These are phyloP conservation scores for Lithosia quadra DNA, from an alignment of 2,888 invertebrate genomes.

Conservation along the genomic window DNA sequence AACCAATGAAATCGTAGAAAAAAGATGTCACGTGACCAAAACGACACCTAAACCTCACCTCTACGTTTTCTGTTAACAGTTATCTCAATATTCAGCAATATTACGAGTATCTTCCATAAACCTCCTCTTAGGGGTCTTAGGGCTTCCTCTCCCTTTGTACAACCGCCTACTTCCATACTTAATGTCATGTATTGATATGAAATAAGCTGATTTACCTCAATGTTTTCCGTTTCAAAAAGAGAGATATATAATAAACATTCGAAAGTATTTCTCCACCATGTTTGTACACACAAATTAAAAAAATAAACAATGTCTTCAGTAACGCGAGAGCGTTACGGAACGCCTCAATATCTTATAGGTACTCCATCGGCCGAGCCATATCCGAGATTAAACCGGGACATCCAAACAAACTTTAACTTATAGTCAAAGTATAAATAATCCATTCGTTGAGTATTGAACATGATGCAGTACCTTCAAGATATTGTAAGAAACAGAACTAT, in stretches of 20 bases:
- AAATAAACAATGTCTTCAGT: not conserved
- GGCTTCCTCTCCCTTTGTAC: too few relatives aligned
- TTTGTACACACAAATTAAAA: not conserved
- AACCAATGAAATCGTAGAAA: too few relatives aligned
- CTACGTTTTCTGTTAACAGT: too few relatives aligned
- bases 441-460: not conserved
- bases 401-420: not conserved
- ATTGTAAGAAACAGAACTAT: constrained; percentile 25
- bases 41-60: too few relatives aligned
- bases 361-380: not conserved
- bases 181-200: not conserved
- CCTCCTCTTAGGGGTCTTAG: too few relatives aligned
- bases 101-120: too few relatives aligned
- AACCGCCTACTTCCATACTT: not conserved
- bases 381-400: not conserved
- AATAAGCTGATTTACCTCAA: not conserved
- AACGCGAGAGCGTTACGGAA: not conserved
- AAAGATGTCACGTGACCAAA: too few relatives aligned
- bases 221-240: not conserved
- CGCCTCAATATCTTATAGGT: not conserved
- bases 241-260: not conserved
- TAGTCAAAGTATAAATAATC: not conserved
- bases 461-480: not conserved
- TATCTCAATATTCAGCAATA: too few relatives aligned
- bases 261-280: not conserved